Evolutionary conservation across 1,140 invertebrate genomes (phyloP).

Genomic region (Formica exsecta): DNA sequence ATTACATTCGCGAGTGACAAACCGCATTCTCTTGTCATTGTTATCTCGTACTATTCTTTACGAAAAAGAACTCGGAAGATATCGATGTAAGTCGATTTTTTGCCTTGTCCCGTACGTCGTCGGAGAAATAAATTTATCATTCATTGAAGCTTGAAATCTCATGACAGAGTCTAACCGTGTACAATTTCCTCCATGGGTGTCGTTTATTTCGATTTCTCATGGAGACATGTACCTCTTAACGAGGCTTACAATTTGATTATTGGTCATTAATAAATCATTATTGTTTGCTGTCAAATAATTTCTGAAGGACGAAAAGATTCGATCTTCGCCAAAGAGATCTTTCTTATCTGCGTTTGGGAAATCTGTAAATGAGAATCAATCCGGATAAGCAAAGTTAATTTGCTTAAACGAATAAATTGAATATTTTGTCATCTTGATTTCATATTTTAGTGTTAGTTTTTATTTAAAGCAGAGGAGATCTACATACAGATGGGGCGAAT

Average conservation of each 20-base stretch:
- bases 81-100: constrained; percentile 22
- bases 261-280: constrained; percentile 41
- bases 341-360: not conserved
- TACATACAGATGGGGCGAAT: too few relatives aligned
- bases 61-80: not conserved
- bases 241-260: constrained; percentile 47
- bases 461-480: not conserved
- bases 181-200: not conserved
- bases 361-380: not conserved
- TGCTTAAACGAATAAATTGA: not conserved
- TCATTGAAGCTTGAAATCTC: constrained; percentile 48
- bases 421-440: not conserved
- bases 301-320: not conserved
- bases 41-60: constrained; percentile 31
- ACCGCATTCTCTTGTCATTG: not conserved
- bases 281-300: not conserved
- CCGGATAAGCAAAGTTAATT: not conserved
- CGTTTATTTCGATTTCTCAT: constrained; percentile 45
- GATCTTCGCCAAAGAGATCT: not conserved
- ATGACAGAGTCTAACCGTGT: not conserved
- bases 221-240: constrained; percentile 19
- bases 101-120: not conserved
- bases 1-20: not conserved
- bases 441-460: not conserved
- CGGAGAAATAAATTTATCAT: constrained; percentile 43